Evolutionary conservation across 1,140 invertebrate genomes (phyloP).

Genomic region (Oncopodura yosiiana): DNA sequence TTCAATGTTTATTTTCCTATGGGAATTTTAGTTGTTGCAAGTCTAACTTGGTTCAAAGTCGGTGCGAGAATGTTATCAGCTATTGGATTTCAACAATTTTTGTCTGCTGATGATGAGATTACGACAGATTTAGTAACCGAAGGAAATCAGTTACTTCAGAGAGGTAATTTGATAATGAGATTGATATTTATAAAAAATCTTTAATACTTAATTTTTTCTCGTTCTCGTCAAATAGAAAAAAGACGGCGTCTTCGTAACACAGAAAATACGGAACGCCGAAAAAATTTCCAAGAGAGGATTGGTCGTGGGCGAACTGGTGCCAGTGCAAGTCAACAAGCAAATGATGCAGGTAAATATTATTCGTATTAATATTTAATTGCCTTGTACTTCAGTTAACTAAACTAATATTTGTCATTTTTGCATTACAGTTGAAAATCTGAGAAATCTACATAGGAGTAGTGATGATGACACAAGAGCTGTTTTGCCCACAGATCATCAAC

Average conservation of each 20-base stretch:
- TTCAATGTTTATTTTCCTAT: slow-evolving; percentile 99
- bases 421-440: background rate
- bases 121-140: slow-evolving; percentile 87
- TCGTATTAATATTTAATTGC: background rate
- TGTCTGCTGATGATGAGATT: slow-evolving; percentile 74
- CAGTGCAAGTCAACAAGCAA: slow-evolving; percentile 2
- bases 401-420: background rate
- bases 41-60: slow-evolving; percentile 91
- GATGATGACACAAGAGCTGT: background rate
- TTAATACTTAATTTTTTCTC: background rate
- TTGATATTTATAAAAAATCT: background rate
- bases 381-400: background rate
- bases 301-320: slow-evolving; percentile 1
- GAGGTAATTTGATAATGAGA: slow-evolving; percentile 50
- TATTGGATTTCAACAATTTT: slow-evolving; percentile 59
- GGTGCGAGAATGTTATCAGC: slow-evolving; percentile 76
- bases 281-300: slow-evolving; percentile 59
- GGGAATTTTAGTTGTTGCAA: slow-evolving; percentile 82
- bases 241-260: slow-evolving; percentile 66
- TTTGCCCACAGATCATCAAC: slow-evolving; percentile 2
- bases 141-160: slow-evolving; percentile 76
- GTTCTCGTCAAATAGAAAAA: slow-evolving; percentile 50
- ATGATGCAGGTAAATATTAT: background rate
- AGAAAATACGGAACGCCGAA: slow-evolving; percentile 59
- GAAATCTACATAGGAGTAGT: background rate